These are phyloP conservation scores for Platerodrilus igneus DNA, from an alignment of 2,888 invertebrate genomes.

Conservation along the genomic window DNA sequence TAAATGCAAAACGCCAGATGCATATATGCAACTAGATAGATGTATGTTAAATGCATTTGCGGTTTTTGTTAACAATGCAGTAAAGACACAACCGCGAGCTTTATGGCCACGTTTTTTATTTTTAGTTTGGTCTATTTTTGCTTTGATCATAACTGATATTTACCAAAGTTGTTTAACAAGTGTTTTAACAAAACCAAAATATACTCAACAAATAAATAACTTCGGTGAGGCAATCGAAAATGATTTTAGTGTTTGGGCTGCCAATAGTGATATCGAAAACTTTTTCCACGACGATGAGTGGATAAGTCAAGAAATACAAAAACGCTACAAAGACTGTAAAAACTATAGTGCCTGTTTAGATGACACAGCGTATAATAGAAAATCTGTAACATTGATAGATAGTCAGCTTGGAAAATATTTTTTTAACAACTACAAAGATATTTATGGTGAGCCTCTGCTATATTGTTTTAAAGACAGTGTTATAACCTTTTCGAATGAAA, in stretches of 20 bases:
- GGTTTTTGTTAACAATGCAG: constrained; percentile 28
- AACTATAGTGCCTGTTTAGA: too few species aligned
- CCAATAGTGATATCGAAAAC: constrained; percentile 27
- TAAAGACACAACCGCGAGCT: constrained; percentile 29
- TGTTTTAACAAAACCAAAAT: constrained; percentile 31
- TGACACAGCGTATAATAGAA: too few species aligned
- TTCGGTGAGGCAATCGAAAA: constrained; percentile 31
- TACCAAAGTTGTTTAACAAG: constrained; percentile 36
- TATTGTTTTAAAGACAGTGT: too few species aligned
- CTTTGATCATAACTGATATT: constrained; percentile 30
- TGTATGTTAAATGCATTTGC: constrained; percentile 27
- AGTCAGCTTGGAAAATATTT: too few species aligned
- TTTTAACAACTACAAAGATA: too few species aligned
- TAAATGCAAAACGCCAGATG: constrained; percentile 12
- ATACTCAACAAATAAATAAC: constrained; percentile 31
- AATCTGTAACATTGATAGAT: too few species aligned
- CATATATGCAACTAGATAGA: constrained; percentile 17
- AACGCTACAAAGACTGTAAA: constrained; percentile 4
- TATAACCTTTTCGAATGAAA: too few species aligned
- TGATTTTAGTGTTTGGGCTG: constrained; percentile 31
- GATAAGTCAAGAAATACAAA: constrained; percentile 14
- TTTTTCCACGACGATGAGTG: constrained; percentile 23
- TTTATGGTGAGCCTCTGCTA: too few species aligned
- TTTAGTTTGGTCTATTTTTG: constrained; percentile 30
- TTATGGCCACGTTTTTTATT: constrained; percentile 28